These are phyloP conservation scores for Hydrophis major DNA, from an alignment of 2,797 vertebrate species.

Conservation along the genomic window DNA sequence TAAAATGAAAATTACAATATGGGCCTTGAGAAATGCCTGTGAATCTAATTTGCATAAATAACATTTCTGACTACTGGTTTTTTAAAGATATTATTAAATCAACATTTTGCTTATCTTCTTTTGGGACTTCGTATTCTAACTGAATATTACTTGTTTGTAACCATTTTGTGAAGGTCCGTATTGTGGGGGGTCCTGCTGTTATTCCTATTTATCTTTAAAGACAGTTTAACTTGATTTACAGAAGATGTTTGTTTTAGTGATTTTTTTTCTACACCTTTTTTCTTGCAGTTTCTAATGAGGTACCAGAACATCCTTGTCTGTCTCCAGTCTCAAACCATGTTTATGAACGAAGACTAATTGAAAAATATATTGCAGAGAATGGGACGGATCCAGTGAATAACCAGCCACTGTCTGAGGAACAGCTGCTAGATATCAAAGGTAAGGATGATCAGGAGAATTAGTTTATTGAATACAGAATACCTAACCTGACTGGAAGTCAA, in stretches of 20 bases:
- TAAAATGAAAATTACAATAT: neutral
- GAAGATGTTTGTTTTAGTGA: neutral
- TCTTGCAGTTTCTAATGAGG: constrained; percentile 90
- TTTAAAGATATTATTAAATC: neutral
- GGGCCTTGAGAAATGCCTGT: neutral
- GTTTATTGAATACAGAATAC: neutral
- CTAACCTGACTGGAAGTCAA: neutral
- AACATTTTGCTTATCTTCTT: neutral
- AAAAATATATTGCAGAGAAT: constrained; percentile 97
- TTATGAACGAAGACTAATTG: constrained; percentile 92
- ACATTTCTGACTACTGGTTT: neutral
- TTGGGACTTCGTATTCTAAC: neutral
- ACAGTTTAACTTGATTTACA: neutral
- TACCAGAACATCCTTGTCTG: constrained; percentile 95
- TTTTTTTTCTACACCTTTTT: rapidly evolving
- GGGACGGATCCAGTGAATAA: constrained; percentile 95
- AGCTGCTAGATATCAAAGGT: constrained; percentile 98
- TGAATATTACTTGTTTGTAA: neutral
- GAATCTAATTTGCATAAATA: neutral
- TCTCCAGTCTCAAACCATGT: constrained; percentile 96
- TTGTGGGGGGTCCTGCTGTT: neutral
- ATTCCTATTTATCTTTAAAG: neutral
- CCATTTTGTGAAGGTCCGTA: neutral
- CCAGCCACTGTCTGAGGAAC: constrained; percentile 91
- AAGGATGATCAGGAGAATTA: neutral